Conservation (phyloP, 2,888 invertebrate genomes). For the Pristionchus fissidentatus region DNA sequence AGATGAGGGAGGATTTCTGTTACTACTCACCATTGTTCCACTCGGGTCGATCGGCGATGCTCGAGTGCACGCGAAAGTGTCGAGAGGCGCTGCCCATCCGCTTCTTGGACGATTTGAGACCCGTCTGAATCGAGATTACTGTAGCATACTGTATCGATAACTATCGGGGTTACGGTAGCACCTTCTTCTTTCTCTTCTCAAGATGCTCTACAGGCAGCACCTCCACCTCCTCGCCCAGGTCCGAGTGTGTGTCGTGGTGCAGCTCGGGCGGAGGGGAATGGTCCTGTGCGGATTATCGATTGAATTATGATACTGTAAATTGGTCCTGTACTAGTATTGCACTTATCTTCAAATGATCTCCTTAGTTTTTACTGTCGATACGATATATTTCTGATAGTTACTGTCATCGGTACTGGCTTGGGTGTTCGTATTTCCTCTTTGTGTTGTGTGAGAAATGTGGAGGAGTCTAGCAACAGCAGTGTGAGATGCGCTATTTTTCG, state of each 20-base stretch:
- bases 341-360: background rate
- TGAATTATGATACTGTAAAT: background rate
- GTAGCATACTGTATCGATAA: background rate
- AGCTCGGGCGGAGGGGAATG: background rate
- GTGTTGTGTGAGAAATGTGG: too few relatives aligned
- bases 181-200: slow-evolving; percentile 46
- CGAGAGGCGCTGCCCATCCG: background rate
- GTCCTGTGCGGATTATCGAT: background rate
- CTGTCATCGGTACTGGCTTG: too few relatives aligned
- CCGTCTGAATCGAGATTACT: background rate
- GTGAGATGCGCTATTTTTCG: background rate
- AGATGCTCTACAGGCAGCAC: slow-evolving; percentile 8
- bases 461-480: too few relatives aligned
- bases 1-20: background rate
- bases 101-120: slow-evolving; percentile 30
- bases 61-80: background rate
- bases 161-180: background rate
- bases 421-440: too few relatives aligned
- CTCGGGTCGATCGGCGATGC: slow-evolving; percentile 41
- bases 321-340: background rate
- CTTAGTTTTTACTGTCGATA: background rate
- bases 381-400: too few relatives aligned
- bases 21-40: slow-evolving; percentile 43
- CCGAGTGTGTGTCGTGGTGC: background rate
- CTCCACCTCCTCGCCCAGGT: slow-evolving; percentile 29